Base-by-base conservation (phyloP, 2,113 vertebrate genomes). In the Festucalex cinctus region DNA sequence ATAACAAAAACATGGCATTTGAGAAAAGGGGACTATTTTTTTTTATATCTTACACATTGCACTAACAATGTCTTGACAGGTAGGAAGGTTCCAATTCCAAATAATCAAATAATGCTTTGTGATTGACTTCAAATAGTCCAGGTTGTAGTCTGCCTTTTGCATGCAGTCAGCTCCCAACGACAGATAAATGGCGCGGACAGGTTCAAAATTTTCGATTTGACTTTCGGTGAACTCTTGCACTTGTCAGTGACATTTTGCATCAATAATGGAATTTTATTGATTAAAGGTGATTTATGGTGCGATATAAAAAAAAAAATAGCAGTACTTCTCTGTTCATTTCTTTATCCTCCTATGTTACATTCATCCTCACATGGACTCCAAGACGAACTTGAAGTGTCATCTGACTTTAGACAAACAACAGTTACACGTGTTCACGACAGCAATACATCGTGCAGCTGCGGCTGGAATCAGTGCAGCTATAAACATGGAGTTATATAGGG, bases 401-500 rank as follows among this genome's bases (percentile, higher is more conserved):
- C n/a, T 41, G 36, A 62, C 60, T 41, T 43, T 62, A 16, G 59
- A 3, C n/a, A 3, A 62, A 16, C 59, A 17, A 2, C 37, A 62
- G 37, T 41, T 43, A 12, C 37, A 62, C 39, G 22, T 62, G 60
- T 43, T 17, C 37, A 1, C 32, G 46, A 17, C n/a, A 36, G 17
- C 66, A 41, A 28, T 8, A 49, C 36, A 35, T 37, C 10, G 53
- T 5, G 37, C n/a, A 16, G 49, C 64, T 19, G 60, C 26, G 44
- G 28, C 39, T 10, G 24, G 28, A 43, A 61, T 56, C 24, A 44
- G 22, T 26, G 56, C 39, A 17, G 49, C 26, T 28, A 43, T 20
- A 19, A 37, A 54, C 57, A 58, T 65, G 19, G 36, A 71, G 17
- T 56, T 39, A 78, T 65, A 36, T 49, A 35, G 65, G 16, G 59